A percentile compares a stretch with the other conserved stretches of the same genome.
These are phyloP conservation scores for Latrodectus elegans DNA, from an alignment of 2,888 invertebrate genomes.

Conservation along the genomic window DNA sequence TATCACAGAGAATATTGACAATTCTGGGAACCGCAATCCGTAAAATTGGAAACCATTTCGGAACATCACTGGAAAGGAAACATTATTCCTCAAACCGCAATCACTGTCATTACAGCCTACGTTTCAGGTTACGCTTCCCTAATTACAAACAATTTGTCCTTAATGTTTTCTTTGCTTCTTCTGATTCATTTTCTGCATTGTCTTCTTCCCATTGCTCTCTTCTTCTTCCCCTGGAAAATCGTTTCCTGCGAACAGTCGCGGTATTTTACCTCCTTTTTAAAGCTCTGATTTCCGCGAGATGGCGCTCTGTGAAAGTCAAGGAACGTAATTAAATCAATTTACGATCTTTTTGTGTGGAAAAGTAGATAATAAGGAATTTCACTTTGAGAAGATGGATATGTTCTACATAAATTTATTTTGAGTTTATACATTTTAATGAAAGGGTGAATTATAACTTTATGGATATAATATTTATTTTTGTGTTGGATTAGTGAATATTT, in stretches of 20 bases:
- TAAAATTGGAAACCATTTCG: constrained; percentile 3
- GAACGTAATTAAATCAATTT: constrained; percentile 43
- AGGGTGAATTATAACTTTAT: background rate
- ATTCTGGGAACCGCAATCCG: background rate
- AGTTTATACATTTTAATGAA: background rate
- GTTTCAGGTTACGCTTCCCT: constrained; percentile 19
- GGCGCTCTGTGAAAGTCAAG: constrained; percentile 25
- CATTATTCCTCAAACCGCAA: constrained; percentile 35
- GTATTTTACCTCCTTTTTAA: constrained; percentile 8
- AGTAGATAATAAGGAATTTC: background rate
- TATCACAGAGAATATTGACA: background rate
- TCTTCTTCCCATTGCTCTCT: background rate
- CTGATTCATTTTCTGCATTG: constrained; percentile 30
- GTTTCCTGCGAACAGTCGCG: background rate
- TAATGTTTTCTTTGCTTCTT: constrained; percentile 24
- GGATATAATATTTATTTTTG: no score
- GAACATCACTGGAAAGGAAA: constrained; percentile 6
- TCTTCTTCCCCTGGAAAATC: background rate
- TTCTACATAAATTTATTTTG: background rate
- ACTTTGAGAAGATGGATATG: background rate
- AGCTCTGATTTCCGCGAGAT: constrained; percentile 17
- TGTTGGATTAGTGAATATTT: no score
- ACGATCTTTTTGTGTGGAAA: constrained; percentile 7
- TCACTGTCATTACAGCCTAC: constrained; percentile 26
- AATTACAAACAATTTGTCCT: constrained; percentile 34